Base-by-base conservation (phyloP, 1,140 invertebrate species). In the Mamestra configurata region DNA sequence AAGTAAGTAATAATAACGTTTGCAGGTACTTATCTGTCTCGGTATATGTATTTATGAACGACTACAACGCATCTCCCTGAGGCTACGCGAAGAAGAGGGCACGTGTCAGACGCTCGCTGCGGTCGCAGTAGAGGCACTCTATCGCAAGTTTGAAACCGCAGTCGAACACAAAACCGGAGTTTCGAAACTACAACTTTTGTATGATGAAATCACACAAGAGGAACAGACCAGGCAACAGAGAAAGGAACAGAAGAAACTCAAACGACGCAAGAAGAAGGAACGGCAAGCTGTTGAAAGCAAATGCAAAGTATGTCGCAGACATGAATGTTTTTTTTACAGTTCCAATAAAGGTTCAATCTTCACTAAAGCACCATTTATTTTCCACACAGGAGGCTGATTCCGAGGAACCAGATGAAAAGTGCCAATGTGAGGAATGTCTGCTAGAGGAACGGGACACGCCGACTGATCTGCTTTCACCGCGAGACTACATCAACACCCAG, bases 1-100 rank as follows among this genome's bases (percentile, higher is more conserved):
- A n/a, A n/a, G n/a, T n/a, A n/a, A n/a, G n/a, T n/a, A n/a, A n/a
- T n/a, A n/a, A n/a, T n/a, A n/a, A n/a, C 20, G 73, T 13, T 57
- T 82, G 18, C 72, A 94, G 93, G 93, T 99, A 55, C 95, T 99
- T 72, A 99, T 98, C 0, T 99, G 98, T 92, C 96, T 99, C 59
- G 98, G 98, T 13, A 97, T 99, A 92, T 98, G 98, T 92, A 97
- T 99, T 71, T 98, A 98, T 88, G 98, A 99, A 90, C 95, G 98
- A 59, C 95, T 99, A 15, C 97, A 98, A 91, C 96, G 97, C 81
- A 97, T 99, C 76, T 97, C 98, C 86, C 96, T 98, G 79, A 97
- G 98, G 75, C 95, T 99, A 82, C 96, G 97, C 73, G 98, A 98
- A 92, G 98, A 98, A 93, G 98, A 99, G 91, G 97, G 98, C 88